Conservation (phyloP, 1,140 invertebrate genomes). For the Brachystomella parvula region DNA sequence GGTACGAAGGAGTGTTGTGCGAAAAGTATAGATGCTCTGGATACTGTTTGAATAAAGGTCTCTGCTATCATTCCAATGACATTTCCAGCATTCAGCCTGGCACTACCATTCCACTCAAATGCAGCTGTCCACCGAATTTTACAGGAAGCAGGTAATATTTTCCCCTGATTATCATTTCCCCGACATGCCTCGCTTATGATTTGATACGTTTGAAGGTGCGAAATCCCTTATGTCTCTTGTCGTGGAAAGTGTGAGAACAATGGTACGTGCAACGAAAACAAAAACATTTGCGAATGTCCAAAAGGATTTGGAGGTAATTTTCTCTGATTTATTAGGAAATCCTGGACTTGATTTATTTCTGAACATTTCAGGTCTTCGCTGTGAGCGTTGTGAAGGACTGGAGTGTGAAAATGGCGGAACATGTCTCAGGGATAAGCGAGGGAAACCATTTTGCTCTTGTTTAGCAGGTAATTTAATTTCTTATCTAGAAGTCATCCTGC, state of each 20-base stretch:
- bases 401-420: slow-evolving; percentile 45
- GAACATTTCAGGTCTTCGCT: slow-evolving; percentile 33
- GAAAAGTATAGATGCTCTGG: slow-evolving; percentile 56
- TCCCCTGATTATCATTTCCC: not conserved
- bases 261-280: slow-evolving; percentile 48
- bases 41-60: slow-evolving; percentile 56
- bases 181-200: not conserved
- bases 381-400: slow-evolving; percentile 42
- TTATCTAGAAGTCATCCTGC: no score
- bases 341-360: not conserved
- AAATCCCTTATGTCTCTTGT: slow-evolving; percentile 50
- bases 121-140: slow-evolving; percentile 56
- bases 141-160: slow-evolving; percentile 46
- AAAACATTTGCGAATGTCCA: slow-evolving; percentile 33
- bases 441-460: slow-evolving; percentile 42
- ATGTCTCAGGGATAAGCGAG: slow-evolving; percentile 38
- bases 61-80: slow-evolving; percentile 48
- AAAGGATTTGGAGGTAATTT: slow-evolving; percentile 14
- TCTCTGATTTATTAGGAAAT: no score
- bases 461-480: no score
- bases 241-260: slow-evolving; percentile 51
- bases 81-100: slow-evolving; percentile 30
- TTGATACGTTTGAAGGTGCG: slow-evolving; percentile 47
- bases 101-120: slow-evolving; percentile 39
- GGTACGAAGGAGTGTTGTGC: slow-evolving; percentile 53